phyloP scores from a whole-genome alignment of 2,888 invertebrate genomes.

The Cyclophora albipunctata region DNA sequence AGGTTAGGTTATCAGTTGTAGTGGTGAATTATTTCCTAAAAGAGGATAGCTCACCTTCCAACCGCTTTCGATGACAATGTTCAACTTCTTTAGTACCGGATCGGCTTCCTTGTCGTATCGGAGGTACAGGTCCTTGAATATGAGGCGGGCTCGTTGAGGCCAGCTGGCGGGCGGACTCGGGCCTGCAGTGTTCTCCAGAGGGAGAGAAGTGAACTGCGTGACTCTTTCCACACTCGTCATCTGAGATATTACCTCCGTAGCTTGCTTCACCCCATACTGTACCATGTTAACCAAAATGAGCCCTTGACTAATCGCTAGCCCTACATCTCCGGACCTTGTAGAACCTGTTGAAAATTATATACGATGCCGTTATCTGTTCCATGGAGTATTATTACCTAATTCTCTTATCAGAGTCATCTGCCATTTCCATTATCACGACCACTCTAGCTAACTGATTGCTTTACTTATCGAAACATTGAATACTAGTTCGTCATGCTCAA shows the following conservation, averaged over 20 bases:
- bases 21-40: too few species aligned
- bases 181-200: slow-evolving; percentile 80
- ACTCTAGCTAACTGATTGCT: too few species aligned
- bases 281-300: slow-evolving; percentile 86
- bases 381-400: too few species aligned
- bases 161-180: slow-evolving; percentile 75
- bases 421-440: too few species aligned
- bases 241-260: slow-evolving; percentile 84
- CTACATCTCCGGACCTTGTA: slow-evolving; percentile 80
- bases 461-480: too few species aligned
- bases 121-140: slow-evolving; percentile 77
- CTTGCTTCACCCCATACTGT: slow-evolving; percentile 86
- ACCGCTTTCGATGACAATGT: slow-evolving; percentile 76
- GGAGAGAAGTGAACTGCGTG: slow-evolving; percentile 83
- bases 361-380: neutral
- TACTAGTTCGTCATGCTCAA: too few species aligned
- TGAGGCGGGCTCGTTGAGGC: slow-evolving; percentile 77
- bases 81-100: slow-evolving; percentile 81
- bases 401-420: too few species aligned
- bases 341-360: slow-evolving; percentile 41
- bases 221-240: slow-evolving; percentile 90
- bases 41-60: slow-evolving; percentile 74
- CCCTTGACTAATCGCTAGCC: slow-evolving; percentile 82
- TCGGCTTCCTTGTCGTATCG: slow-evolving; percentile 77
- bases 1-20: too few species aligned